phyloP scores from a whole-genome alignment of 2,797 vertebrate species.

The Tragopan temminckii region DNA sequence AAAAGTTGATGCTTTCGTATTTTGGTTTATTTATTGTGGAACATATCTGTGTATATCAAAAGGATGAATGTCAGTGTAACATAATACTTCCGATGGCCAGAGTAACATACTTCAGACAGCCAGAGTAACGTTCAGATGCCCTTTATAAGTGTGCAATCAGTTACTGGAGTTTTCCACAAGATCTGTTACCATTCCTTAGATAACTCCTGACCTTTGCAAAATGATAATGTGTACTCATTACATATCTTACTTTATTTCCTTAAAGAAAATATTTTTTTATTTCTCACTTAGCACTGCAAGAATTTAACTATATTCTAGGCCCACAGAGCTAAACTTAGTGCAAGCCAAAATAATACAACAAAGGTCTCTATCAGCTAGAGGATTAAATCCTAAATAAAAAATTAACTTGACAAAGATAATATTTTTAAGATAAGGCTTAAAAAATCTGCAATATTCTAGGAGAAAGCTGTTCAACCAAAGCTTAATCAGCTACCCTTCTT shows the following conservation, averaged over 20 bases:
- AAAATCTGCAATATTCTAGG: background rate
- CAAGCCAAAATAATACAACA: background rate
- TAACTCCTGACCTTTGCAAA: background rate
- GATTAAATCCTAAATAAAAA: background rate
- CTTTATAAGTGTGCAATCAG: background rate
- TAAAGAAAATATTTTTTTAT: background rate
- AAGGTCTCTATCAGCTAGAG: background rate
- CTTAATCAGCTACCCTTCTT: background rate
- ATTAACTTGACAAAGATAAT: background rate
- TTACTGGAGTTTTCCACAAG: background rate
- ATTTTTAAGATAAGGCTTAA: background rate
- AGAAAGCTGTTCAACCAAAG: background rate
- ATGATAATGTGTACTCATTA: background rate
- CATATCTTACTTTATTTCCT: background rate
- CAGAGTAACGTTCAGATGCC: background rate
- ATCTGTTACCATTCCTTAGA: background rate
- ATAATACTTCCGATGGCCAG: background rate
- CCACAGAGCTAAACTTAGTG: background rate
- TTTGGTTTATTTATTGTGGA: background rate
- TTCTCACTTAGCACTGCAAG: background rate
- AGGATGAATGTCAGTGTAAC: background rate
- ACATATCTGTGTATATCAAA: background rate
- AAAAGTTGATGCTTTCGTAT: background rate
- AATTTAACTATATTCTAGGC: background rate
- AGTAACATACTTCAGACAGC: background rate